These are phyloP conservation scores for Sebastes reedi DNA, from an alignment of 2,797 vertebrate genomes.

Conservation along the genomic window DNA sequence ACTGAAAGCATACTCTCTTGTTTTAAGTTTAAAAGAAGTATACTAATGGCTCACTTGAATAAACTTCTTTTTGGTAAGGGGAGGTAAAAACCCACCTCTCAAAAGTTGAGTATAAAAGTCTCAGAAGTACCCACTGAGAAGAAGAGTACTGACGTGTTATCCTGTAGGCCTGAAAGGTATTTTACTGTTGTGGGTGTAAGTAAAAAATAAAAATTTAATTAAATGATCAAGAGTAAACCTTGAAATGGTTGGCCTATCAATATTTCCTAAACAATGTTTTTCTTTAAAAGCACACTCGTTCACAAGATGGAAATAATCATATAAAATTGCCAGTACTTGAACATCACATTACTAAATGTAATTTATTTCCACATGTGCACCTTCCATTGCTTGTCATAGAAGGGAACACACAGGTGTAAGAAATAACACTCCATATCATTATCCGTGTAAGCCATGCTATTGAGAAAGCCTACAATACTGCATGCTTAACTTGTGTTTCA, in stretches of 20 bases:
- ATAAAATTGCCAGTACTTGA: neutral
- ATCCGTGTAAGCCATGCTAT: neutral
- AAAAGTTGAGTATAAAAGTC: neutral
- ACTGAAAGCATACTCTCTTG: too few species aligned
- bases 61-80: too few species aligned
- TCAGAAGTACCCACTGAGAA: neutral
- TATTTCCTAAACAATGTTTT: neutral
- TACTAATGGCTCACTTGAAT: too few species aligned
- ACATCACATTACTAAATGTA: neutral
- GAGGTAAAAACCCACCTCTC: neutral
- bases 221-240: neutral
- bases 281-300: neutral
- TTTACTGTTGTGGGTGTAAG: neutral
- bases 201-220: neutral
- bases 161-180: neutral
- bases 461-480: neutral
- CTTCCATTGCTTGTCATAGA: neutral
- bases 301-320: neutral
- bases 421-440: neutral
- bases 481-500: neutral
- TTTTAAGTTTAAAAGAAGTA: too few species aligned
- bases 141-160: neutral
- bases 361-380: neutral
- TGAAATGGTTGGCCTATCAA: neutral
- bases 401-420: neutral